These are phyloP conservation scores for Holacanthus passer DNA, from an alignment of 2,113 vertebrate genomes.

Conservation along the genomic window DNA sequence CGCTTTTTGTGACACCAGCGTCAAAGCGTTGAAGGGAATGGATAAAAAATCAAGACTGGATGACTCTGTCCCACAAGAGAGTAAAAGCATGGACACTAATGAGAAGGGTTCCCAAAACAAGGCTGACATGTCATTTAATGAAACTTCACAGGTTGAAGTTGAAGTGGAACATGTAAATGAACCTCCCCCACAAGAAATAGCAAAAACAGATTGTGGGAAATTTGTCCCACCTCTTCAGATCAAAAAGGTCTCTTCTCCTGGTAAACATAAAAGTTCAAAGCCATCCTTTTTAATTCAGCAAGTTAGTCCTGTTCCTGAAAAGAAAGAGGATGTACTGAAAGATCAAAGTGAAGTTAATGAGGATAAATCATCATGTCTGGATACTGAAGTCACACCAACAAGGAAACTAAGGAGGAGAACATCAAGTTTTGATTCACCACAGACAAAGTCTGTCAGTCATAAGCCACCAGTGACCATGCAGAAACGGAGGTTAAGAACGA, in stretches of 20 bases:
- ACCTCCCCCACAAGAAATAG: constrained; percentile 56
- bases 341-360: constrained; percentile 62
- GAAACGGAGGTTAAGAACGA: constrained; percentile 70
- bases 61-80: constrained; percentile 31
- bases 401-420: constrained; percentile 72
- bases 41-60: constrained; percentile 59
- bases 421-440: constrained; percentile 58
- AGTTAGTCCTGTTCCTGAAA: constrained; percentile 70
- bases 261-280: constrained; percentile 81
- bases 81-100: constrained; percentile 30
- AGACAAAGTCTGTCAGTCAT: constrained; percentile 66
- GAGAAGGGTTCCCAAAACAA: constrained; percentile 58
- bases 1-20: constrained; percentile 42
- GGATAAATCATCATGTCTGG: constrained; percentile 51
- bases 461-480: constrained; percentile 66
- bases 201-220: constrained; percentile 67
- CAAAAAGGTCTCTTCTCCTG: constrained; percentile 84
- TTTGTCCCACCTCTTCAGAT: constrained; percentile 85
- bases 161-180: constrained; percentile 62
- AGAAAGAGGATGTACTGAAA: constrained; percentile 69
- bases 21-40: constrained; percentile 39
- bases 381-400: constrained; percentile 44
- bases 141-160: constrained; percentile 57
- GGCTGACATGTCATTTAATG: constrained; percentile 41
- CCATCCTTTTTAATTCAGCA: constrained; percentile 83